These are phyloP conservation scores for Gari tellinella DNA, from an alignment of 2,888 invertebrate genomes.

Conservation along the genomic window DNA sequence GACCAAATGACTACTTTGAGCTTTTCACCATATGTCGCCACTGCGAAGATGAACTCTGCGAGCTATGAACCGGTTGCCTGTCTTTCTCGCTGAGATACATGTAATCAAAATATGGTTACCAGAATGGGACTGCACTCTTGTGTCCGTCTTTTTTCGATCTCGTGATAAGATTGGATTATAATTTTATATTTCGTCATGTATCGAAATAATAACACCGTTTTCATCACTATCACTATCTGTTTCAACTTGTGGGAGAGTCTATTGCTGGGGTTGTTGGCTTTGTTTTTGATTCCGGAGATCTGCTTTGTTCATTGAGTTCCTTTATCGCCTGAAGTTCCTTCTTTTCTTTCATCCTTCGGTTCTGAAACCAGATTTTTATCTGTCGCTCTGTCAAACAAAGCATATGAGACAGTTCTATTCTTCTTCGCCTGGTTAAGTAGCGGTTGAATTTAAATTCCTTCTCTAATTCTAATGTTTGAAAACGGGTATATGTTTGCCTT, in stretches of 20 bases:
- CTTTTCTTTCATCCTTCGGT: slow-evolving; percentile 99
- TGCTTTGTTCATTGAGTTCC: slow-evolving; percentile 92
- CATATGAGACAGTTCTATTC: slow-evolving; percentile 99
- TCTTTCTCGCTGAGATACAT: no score
- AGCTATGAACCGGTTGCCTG: no score
- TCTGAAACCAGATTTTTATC: slow-evolving; percentile 91
- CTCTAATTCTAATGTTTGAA: slow-evolving; percentile 98
- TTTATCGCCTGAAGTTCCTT: slow-evolving; percentile 99
- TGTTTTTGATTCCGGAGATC: slow-evolving; percentile 40
- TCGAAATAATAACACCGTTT: no score
- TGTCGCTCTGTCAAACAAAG: slow-evolving; percentile 98
- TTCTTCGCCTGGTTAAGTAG: slow-evolving; percentile 97
- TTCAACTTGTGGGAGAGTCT: slow-evolving; percentile 57
- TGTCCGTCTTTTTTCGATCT: no score
- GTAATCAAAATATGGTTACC: no score
- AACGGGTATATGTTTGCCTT: slow-evolving; percentile 98
- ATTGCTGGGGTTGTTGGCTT: slow-evolving; percentile 44
- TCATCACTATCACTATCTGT: slow-evolving; percentile 4
- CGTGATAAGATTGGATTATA: no score
- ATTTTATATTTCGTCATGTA: no score
- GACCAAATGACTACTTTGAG: no score
- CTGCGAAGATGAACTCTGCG: no score
- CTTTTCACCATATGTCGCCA: no score
- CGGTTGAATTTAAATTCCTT: slow-evolving; percentile 99
- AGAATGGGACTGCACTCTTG: no score